These are phyloP conservation scores for Gobio occitaniae DNA, from an alignment of 2,797 vertebrate species.

Conservation along the genomic window DNA sequence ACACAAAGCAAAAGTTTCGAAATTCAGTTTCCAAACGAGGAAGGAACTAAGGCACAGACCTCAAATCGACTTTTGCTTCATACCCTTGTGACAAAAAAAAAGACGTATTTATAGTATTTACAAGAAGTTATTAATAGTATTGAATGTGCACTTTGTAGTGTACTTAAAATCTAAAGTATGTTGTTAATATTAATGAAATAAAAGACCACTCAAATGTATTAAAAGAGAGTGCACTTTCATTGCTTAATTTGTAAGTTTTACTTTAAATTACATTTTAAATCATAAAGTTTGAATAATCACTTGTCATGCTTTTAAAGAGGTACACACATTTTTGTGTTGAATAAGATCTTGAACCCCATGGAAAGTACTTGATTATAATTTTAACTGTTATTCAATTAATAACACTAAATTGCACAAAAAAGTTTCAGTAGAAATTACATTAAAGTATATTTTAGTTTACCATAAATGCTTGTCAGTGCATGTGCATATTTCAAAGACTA, in stretches of 20 bases:
- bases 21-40: slow-evolving; percentile 2
- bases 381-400: background rate
- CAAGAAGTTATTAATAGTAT: background rate
- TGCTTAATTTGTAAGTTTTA: background rate
- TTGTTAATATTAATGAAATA: background rate
- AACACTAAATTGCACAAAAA: too few relatives aligned
- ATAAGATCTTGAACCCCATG: background rate
- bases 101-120: background rate
- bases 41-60: slow-evolving; percentile 2
- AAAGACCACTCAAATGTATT: background rate
- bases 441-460: background rate
- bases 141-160: background rate
- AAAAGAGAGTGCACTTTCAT: background rate
- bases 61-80: slow-evolving; percentile 4
- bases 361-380: background rate
- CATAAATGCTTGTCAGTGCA: background rate
- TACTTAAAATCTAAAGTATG: background rate
- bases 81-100: background rate
- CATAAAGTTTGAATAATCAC: background rate
- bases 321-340: background rate
- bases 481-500: background rate
- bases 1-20: slow-evolving; percentile 8
- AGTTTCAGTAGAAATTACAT: background rate
- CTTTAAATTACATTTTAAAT: background rate
- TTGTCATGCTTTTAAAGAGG: background rate